A percentile compares a stretch with the other conserved stretches of the same genome.
These are phyloP conservation scores for Baccha elongata DNA, from an alignment of 2,888 invertebrate genomes.

Conservation along the genomic window DNA sequence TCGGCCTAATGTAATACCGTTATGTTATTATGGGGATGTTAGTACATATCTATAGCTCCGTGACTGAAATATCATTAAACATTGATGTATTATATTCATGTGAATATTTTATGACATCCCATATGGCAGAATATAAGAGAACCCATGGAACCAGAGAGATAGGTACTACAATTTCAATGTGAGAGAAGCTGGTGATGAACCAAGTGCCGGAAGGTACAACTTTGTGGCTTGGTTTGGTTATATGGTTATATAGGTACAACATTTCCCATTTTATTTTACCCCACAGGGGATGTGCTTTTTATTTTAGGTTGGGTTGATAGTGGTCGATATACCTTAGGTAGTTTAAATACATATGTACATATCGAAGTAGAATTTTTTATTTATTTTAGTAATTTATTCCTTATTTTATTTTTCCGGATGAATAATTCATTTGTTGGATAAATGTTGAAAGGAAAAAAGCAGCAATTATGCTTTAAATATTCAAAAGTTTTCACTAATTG, in stretches of 20 bases:
- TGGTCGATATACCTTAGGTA: constrained; percentile 13
- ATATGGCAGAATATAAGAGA: constrained; percentile 56
- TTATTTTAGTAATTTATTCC: constrained; percentile 32
- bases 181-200: constrained; percentile 45
- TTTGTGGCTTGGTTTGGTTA: constrained; percentile 12
- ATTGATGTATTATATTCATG: constrained; percentile 71
- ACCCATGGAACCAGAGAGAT: constrained; percentile 52
- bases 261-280: constrained; percentile 6
- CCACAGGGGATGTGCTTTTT: constrained; percentile 13
- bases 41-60: constrained; percentile 25
- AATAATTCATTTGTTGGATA: constrained; percentile 16
- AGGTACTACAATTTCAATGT: constrained; percentile 23
- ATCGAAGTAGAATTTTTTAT: too few species aligned
- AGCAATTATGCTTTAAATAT: background rate
- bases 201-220: constrained; percentile 37
- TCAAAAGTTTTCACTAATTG: background rate
- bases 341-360: too few species aligned
- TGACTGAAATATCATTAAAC: constrained; percentile 68
- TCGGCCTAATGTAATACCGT: constrained; percentile 38
- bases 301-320: background rate
- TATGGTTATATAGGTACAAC: background rate
- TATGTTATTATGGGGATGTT: constrained; percentile 54
- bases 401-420: background rate
- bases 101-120: constrained; percentile 71
- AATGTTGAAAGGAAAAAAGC: background rate